A percentile compares a stretch with the other conserved stretches of the same genome.
Evolutionary conservation across 2,113 vertebrate species (phyloP).

Genomic region (Myodes glareolus): DNA sequence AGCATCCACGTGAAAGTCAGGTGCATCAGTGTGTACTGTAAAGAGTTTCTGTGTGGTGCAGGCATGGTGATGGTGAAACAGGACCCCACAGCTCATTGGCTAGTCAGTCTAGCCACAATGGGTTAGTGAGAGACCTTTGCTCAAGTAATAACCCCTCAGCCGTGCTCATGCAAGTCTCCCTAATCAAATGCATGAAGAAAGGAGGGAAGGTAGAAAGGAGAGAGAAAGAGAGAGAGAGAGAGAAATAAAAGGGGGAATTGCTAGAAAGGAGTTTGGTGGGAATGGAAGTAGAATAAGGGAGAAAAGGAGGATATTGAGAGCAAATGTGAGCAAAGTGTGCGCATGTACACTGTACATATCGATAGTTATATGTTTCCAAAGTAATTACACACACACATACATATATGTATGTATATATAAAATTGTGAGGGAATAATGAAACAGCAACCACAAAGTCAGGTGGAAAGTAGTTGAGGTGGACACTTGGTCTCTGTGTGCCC

Average conservation of each 20-base stretch:
- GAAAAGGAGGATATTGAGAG: neutral
- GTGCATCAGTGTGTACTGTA: neutral
- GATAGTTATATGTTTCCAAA: neutral
- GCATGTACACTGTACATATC: neutral
- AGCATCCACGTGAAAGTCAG: neutral
- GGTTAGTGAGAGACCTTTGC: neutral
- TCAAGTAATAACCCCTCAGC: neutral
- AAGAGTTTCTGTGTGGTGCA: neutral
- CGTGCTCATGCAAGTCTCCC: neutral
- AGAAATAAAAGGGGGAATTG: too few species aligned
- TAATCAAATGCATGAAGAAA: neutral
- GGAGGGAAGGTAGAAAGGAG: neutral
- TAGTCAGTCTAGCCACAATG: too few species aligned
- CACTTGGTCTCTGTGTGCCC: neutral
- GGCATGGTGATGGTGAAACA: neutral
- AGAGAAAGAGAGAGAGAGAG: too few species aligned
- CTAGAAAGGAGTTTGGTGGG: neutral
- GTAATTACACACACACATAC: neutral
- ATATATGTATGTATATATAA: neutral
- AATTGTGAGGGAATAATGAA: neutral
- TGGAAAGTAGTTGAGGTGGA: neutral
- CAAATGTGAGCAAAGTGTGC: neutral
- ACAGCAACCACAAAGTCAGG: neutral
- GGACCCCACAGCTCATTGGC: neutral
- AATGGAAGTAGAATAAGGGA: neutral